Evolutionary conservation across 2,888 invertebrate genomes (phyloP), one percentile per base, ranked within the genome.

Genomic region (Gari tellinella): DNA sequence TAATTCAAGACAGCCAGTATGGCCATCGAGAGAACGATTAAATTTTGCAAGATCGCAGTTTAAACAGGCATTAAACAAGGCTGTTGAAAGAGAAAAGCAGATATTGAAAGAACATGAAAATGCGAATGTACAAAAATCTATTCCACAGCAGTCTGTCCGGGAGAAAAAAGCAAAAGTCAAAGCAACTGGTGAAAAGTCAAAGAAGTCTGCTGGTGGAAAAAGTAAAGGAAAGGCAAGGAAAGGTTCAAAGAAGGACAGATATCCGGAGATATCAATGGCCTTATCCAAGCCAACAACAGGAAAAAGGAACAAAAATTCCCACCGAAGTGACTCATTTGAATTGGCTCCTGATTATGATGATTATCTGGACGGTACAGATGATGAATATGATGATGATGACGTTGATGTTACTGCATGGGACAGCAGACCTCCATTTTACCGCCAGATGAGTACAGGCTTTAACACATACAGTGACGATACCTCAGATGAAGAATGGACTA

Each of bases 1-100:
- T 10, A 4, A 31, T n/a, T 31, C 55, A 37, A 40, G 31, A 23
- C 57, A 56, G 38, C 43, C 31, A 31, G 37, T 56, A 37, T 82
- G 83, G 79, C 82, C 83, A 10, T 69, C 85, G 12, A 84, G 78
- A 62, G 83, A 85, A 37, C 79, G 77, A 57, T 68, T 86, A 25
- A 84, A 83, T 66, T 81, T 75, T 74, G 85, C 84, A 5, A 57
- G 86, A n/a, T 75, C 66, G 23, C 72, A 81, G 57, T 86, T 86
- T 65, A 67, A 55, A 53, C 51, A 80, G 49, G 75, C 80, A 10
- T 51, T 86, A 23, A 80, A 80, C 17, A 77, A 68, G 43, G 83
- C 86, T 41, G 76, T 84, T 4, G 79, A 83, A 48, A 63, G 66
- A 46, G 64, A 79, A 45, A 48, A 69, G 3, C 66, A 72, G 43